A percentile compares a stretch with the other conserved stretches of the same genome.
Evolutionary conservation across 1,140 invertebrate genomes (phyloP).

Genomic region (Bombus ignitus): DNA sequence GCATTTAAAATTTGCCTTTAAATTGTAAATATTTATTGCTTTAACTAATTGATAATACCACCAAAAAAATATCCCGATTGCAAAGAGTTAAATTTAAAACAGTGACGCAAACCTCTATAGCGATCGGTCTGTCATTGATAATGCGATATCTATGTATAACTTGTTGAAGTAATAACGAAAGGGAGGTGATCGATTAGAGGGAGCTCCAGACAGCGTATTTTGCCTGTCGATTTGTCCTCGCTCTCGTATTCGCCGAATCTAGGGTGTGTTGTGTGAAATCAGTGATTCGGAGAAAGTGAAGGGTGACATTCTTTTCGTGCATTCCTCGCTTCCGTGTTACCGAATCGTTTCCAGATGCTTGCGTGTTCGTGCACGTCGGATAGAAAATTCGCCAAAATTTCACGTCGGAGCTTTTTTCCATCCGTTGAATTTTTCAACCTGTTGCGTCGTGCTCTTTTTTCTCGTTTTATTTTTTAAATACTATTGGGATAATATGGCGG

Average conservation of each 20-base stretch:
- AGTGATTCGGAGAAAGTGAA: conserved; percentile 59
- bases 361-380: not conserved
- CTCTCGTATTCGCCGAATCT: not conserved
- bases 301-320: conserved; percentile 28
- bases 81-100: not conserved
- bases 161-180: not conserved
- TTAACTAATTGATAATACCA: too few relatives aligned
- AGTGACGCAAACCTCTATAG: too few relatives aligned
- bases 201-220: not conserved
- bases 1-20: too few relatives aligned
- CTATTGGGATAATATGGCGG: not conserved
- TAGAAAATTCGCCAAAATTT: conserved; percentile 34
- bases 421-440: conserved; percentile 55
- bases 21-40: too few relatives aligned
- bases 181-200: not conserved
- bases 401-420: conserved; percentile 1
- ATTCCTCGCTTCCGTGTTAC: conserved; percentile 29
- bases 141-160: not conserved
- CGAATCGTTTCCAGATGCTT: not conserved
- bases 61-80: too few relatives aligned
- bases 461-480: not conserved
- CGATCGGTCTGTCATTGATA: not conserved
- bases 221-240: not conserved
- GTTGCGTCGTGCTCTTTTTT: conserved; percentile 46
- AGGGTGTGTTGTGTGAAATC: conserved; percentile 20